A percentile compares a stretch with the other conserved stretches of the same genome.
Evolutionary conservation across 2,113 vertebrate species (phyloP).

Genomic region (Ammospiza nelsoni): DNA sequence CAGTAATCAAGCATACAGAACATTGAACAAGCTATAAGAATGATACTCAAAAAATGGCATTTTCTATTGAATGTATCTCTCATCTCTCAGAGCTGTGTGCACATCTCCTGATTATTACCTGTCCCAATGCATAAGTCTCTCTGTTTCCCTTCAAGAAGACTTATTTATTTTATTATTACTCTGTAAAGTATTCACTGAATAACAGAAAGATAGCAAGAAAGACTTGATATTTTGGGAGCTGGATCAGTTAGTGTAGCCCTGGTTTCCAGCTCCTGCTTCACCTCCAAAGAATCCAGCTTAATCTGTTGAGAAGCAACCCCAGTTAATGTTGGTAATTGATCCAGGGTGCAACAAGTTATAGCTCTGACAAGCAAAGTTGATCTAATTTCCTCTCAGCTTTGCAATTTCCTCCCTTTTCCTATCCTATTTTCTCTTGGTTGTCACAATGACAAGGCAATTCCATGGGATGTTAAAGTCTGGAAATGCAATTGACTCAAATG

Average conservation of each 20-base stretch:
- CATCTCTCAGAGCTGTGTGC: background rate
- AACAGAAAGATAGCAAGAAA: background rate
- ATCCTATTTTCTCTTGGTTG: constrained; percentile 40
- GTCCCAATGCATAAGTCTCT: background rate
- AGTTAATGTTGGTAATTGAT: constrained; percentile 49
- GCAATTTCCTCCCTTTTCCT: constrained; percentile 61
- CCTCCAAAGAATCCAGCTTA: background rate
- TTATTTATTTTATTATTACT: background rate
- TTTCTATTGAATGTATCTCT: background rate
- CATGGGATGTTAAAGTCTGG: constrained; percentile 44
- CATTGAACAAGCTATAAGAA: background rate
- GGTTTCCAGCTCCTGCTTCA: background rate
- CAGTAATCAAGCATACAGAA: background rate
- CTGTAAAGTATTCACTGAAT: background rate
- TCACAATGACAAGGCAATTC: constrained; percentile 61
- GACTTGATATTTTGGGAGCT: background rate
- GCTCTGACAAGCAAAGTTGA: constrained; percentile 62
- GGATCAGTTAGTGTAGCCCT: background rate
- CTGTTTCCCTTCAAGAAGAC: background rate
- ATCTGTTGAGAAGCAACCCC: constrained; percentile 18
- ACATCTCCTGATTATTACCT: background rate
- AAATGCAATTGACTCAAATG: constrained; percentile 56
- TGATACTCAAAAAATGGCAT: background rate
- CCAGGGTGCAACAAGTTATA: constrained; percentile 22
- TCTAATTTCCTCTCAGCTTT: constrained; percentile 62